Evolutionary conservation across 2,888 invertebrate genomes (phyloP), one percentile per base, ranked within the genome.

Genomic region (Amphipyra berbera): DNA sequence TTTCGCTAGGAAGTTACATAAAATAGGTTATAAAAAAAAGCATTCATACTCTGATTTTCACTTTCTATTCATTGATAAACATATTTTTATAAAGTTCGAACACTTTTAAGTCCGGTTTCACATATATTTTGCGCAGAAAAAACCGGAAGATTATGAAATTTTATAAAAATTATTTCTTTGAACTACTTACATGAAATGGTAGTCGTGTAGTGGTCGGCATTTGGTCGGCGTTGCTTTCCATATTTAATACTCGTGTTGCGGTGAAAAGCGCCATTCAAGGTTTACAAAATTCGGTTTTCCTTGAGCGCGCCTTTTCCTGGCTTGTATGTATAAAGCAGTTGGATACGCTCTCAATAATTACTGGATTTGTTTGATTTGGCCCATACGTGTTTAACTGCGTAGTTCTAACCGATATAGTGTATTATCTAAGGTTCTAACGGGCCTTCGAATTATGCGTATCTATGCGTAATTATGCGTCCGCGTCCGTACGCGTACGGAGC

Each of bases 191-290:
- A 67, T 72, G 77, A 78, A 82, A 83, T 76, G 73, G 58, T 45
- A 46, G 59, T 42, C 44, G 55, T 57, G 59, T 68, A 69, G 73
- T 74, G 78, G 70, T 60, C 76, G 78, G 77, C 76, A 56, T 80
- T 81, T 79, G 78, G 82, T 62, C 57, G 69, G 66, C 68, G 57
- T 68, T 65, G 70, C 71, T 71, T 84, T 86, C 85, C 78, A 87
- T 87, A 85, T 86, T 88, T 86, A 85, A 87, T 85, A 78, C 70
- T 71, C 60, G 62, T 68, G 78, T 79, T 82, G 84, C 83, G 76
- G 81, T 81, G 78, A 81, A 82, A 81, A 79, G 67, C 63, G 58
- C 68, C 33, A 81, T 81, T 81, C 79, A 78, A 30, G 33, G 62
- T 76, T 71, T 78, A 78, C 66, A 72, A 80, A 79, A 77, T 81